A percentile compares a stretch with the other conserved stretches of the same genome.
These are phyloP conservation scores for Ramphastos sulfuratus DNA, from an alignment of 2,113 vertebrate species.

Conservation along the genomic window DNA sequence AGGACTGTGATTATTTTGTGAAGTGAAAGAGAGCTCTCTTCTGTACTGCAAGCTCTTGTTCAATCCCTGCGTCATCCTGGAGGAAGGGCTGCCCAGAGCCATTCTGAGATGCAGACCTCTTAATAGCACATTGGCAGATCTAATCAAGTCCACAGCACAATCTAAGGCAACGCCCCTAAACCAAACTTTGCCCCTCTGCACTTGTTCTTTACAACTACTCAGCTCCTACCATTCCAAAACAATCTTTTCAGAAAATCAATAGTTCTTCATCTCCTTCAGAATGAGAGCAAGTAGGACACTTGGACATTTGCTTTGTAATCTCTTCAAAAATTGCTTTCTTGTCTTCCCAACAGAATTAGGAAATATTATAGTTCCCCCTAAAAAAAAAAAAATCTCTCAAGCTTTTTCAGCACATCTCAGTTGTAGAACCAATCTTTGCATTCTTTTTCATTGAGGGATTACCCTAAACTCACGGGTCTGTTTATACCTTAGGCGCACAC, in stretches of 20 bases:
- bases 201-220: conserved; percentile 42
- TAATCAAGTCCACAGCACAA: conserved; percentile 54
- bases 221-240: conserved; percentile 66
- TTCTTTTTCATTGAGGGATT: conserved; percentile 49
- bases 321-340: conserved; percentile 70
- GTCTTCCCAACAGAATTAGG: conserved; percentile 66
- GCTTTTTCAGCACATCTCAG: not conserved
- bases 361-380: conserved; percentile 33
- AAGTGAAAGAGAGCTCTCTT: not conserved
- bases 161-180: conserved; percentile 13
- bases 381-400: not conserved
- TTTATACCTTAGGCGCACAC: conserved; percentile 45
- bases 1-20: not conserved
- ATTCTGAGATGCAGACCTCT: conserved; percentile 20
- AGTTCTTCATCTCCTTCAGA: conserved; percentile 71
- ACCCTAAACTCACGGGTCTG: conserved; percentile 5
- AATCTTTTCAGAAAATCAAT: conserved; percentile 71
- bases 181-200: conserved; percentile 51
- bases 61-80: conserved; percentile 13
- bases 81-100: conserved; percentile 5
- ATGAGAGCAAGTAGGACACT: conserved; percentile 66
- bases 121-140: conserved; percentile 54
- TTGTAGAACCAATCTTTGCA: conserved; percentile 17
- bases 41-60: not conserved
- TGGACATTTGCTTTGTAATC: conserved; percentile 66